A percentile compares a stretch with the other conserved stretches of the same genome.
phyloP scores from a whole-genome alignment of 2,113 vertebrate species.

The Antennarius striatus region DNA sequence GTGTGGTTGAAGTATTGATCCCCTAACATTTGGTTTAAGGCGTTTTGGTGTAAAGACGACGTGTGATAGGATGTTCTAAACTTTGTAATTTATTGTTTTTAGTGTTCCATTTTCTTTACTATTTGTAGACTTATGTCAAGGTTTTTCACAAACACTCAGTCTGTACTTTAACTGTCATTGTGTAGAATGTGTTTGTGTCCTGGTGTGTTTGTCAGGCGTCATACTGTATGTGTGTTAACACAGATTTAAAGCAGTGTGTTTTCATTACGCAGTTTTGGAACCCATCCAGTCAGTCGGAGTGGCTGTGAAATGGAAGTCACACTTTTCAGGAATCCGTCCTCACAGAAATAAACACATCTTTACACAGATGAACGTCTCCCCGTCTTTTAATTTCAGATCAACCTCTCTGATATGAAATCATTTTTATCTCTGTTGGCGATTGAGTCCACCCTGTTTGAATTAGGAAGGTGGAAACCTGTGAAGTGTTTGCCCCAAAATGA shows the following conservation, averaged over 20 bases:
- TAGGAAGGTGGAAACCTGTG: no score
- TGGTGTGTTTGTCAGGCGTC: constrained; percentile 56
- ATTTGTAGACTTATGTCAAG: constrained; percentile 53
- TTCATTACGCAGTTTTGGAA: constrained; percentile 30
- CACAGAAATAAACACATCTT: constrained; percentile 64
- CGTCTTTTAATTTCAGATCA: no score
- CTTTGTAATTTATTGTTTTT: constrained; percentile 59
- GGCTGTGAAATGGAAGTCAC: constrained; percentile 18
- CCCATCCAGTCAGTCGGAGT: constrained; percentile 2
- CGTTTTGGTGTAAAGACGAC: no score
- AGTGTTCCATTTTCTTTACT: constrained; percentile 46
- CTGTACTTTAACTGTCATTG: constrained; percentile 60
- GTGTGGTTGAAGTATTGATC: no score
- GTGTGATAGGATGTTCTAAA: background rate
- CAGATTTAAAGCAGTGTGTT: constrained; percentile 29
- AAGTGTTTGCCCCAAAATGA: no score
- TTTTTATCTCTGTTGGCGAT: no score
- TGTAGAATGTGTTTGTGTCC: constrained; percentile 69
- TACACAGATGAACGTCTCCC: constrained; percentile 22
- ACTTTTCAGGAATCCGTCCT: constrained; percentile 31
- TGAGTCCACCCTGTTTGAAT: no score
- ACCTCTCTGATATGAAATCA: no score
- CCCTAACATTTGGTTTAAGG: no score
- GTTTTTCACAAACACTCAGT: constrained; percentile 43
- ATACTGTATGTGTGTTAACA: constrained; percentile 30